Evolutionary conservation across 2,797 vertebrate genomes (phyloP).

Genomic region (Accipiter minullus): DNA sequence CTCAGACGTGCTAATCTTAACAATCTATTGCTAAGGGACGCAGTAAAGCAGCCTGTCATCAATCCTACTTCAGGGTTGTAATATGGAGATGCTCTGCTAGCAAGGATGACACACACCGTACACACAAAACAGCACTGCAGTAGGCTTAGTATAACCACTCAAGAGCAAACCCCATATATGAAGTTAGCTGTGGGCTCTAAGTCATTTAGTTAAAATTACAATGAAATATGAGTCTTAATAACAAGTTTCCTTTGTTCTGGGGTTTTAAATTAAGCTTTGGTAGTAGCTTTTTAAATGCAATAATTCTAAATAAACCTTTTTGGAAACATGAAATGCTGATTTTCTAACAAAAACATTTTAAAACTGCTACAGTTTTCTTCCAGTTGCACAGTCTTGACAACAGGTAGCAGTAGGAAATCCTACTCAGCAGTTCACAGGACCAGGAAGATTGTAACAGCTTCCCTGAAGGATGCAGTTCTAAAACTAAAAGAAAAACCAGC

Average conservation of each 20-base stretch:
- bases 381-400: not conserved
- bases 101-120: not conserved
- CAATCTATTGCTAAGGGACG: not conserved
- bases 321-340: not conserved
- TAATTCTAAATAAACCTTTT: not conserved
- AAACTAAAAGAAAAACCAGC: not conserved
- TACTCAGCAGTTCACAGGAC: not conserved
- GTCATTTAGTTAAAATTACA: not conserved
- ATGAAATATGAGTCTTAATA: not conserved
- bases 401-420: not conserved
- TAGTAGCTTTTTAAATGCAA: not conserved
- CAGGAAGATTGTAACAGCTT: not conserved
- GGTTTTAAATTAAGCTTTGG: not conserved
- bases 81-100: not conserved
- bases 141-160: not conserved
- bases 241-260: not conserved
- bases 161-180: rapidly evolving
- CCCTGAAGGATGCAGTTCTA: not conserved
- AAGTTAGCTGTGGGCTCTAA: not conserved
- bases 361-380: not conserved
- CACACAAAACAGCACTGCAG: not conserved
- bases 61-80: not conserved
- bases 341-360: not conserved
- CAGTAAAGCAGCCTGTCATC: not conserved
- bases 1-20: not conserved